Conservation (phyloP, 2,888 invertebrate species). For the Pharmacophagus antenor region DNA sequence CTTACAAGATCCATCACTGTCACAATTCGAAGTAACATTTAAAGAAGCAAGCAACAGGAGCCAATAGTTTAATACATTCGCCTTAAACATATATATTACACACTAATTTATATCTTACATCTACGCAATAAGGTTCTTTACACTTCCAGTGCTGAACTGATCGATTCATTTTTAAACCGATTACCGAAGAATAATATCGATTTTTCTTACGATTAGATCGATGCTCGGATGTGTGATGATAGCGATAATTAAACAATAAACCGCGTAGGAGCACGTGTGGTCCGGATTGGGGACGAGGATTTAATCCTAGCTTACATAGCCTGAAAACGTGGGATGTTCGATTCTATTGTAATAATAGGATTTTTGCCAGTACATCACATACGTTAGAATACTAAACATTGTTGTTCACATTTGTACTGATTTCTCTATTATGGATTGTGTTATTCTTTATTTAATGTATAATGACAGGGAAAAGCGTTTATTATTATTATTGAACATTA, state of each 20-base stretch:
- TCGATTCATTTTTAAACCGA: constrained; percentile 59
- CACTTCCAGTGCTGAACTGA: constrained; percentile 34
- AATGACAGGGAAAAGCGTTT: no score
- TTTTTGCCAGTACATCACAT: constrained; percentile 10
- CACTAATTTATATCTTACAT: not conserved
- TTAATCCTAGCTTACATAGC: constrained; percentile 24
- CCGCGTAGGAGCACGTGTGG: constrained; percentile 38
- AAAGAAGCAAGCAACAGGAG: constrained; percentile 28
- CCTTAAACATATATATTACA: constrained; percentile 31
- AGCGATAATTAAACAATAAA: constrained; percentile 45
- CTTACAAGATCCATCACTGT: constrained; percentile 38
- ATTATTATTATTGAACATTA: no score
- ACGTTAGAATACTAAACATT: not conserved
- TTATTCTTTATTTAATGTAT: not conserved
- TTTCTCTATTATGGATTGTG: not conserved
- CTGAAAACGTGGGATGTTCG: constrained; percentile 25
- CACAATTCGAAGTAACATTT: constrained; percentile 28
- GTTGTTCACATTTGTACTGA: not conserved
- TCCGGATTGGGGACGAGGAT: constrained; percentile 28
- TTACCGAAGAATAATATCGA: constrained; percentile 55
- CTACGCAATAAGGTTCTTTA: constrained; percentile 13
- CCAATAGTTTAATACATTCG: constrained; percentile 16
- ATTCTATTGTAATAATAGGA: constrained; percentile 27
- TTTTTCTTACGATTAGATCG: constrained; percentile 50
- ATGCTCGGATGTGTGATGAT: constrained; percentile 39